Evolutionary conservation across 2,113 vertebrate species (phyloP).

Genomic region (Romanogobio albipinnatus): DNA sequence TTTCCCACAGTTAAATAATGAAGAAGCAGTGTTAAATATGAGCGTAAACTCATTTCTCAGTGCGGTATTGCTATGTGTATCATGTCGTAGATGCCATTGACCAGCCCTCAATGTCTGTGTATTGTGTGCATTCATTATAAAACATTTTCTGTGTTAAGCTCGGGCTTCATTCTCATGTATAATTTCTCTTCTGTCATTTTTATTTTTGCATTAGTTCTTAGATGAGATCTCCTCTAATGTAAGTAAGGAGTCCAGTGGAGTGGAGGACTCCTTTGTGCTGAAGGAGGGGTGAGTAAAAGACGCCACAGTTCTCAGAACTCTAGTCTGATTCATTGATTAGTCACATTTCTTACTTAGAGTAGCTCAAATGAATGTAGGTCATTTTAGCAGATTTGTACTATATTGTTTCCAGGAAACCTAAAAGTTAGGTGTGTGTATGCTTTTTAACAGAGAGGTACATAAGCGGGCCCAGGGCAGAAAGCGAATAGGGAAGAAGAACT

Average conservation of each 20-base stretch:
- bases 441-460: constrained; percentile 85
- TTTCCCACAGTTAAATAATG: no score
- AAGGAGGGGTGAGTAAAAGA: constrained; percentile 90
- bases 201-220: constrained; percentile 84
- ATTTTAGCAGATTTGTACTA: not conserved
- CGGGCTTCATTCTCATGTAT: not conserved
- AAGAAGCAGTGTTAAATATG: no score
- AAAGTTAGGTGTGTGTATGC: constrained; percentile 20
- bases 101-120: not conserved
- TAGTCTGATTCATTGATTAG: not conserved
- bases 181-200: constrained; percentile 38
- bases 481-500: constrained; percentile 90
- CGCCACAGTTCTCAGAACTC: not conserved
- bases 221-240: constrained; percentile 97
- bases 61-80: not conserved
- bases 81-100: not conserved
- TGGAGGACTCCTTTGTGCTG: constrained; percentile 90
- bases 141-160: not conserved
- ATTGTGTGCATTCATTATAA: not conserved
- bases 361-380: not conserved
- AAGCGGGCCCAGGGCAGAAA: constrained; percentile 93
- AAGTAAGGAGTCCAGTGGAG: constrained; percentile 88
- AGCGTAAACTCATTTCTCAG: no score
- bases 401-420: not conserved
- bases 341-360: not conserved